Evolutionary conservation across 2,888 invertebrate genomes (phyloP), one percentile per base, ranked within the genome.

Genomic region (Thyatira batis): DNA sequence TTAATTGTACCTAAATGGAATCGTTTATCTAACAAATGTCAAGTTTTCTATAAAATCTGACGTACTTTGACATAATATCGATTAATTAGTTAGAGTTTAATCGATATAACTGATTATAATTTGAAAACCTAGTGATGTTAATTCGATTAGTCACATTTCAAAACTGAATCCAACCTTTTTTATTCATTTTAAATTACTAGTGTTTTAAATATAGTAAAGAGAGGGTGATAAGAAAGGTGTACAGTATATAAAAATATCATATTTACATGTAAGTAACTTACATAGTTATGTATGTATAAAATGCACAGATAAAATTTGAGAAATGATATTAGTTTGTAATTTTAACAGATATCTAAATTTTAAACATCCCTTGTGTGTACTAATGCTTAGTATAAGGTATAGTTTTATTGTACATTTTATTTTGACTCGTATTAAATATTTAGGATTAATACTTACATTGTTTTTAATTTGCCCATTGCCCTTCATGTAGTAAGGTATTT

Each of bases 361-460:
- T 67, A 56, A 61, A 67, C n/a, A 58, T 58, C 50, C 27, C 58
- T 55, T 56, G 59, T 64, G 43, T 61, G 57, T 53, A 60, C 58
- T 60, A 61, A 61, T 57, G 46, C 49, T 60, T 62, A 69, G 58
- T 54, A 52, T 66, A 66, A 65, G 58, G 61, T 65, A 67, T 65
- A 73, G 68, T 60, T 54, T 71, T 78, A 81, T 76, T 65, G 73
- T 81, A 74, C 76, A 83, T 68, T 78, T 79, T 74, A 76, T 78
- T 79, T 76, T 82, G 76, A 82, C 75, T 79, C 69, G 68, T 81
- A 81, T 70, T 80, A 80, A 80, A 78, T 71, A 80, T 76, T 73
- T 76, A 57, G 71, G 77, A 69, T 69, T 68, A 69, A 58, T 50
- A 27, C 43, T 53, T 57, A 57, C 60, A 60, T 61, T 62, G 57